Evolutionary conservation across 2,888 invertebrate genomes (phyloP).

Genomic region (Pammene aurita): DNA sequence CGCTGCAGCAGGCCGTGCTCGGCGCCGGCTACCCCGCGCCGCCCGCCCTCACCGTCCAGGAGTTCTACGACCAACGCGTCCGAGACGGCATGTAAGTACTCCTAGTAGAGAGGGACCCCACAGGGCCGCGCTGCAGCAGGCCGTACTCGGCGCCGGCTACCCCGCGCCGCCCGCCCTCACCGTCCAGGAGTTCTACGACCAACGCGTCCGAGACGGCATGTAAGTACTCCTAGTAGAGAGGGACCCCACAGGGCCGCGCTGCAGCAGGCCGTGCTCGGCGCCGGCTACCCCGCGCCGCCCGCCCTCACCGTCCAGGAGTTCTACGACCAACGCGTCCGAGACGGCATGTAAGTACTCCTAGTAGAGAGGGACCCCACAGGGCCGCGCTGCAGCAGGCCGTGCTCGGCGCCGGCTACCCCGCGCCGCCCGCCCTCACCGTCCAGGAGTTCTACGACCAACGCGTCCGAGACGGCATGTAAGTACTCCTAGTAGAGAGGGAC

Average conservation of each 20-base stretch:
- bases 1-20: constrained; percentile 94
- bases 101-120: no score
- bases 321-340: constrained; percentile 92
- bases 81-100: constrained; percentile 87
- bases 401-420: constrained; percentile 97
- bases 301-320: constrained; percentile 97
- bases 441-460: constrained; percentile 97
- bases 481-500: no score
- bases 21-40: constrained; percentile 97
- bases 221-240: constrained; percentile 75
- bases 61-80: constrained; percentile 95
- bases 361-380: no score
- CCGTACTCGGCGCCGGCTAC: constrained; percentile 97
- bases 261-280: constrained; percentile 96
- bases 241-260: constrained; percentile 89
- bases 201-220: constrained; percentile 90
- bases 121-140: constrained; percentile 93
- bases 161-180: constrained; percentile 96
- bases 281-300: constrained; percentile 97
- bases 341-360: constrained; percentile 85
- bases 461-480: constrained; percentile 88
- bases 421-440: constrained; percentile 95
- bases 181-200: constrained; percentile 97
- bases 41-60: constrained; percentile 96
- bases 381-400: constrained; percentile 95